phyloP scores from a whole-genome alignment of 2,797 vertebrate species.

The Aplochiton taeniatus region DNA sequence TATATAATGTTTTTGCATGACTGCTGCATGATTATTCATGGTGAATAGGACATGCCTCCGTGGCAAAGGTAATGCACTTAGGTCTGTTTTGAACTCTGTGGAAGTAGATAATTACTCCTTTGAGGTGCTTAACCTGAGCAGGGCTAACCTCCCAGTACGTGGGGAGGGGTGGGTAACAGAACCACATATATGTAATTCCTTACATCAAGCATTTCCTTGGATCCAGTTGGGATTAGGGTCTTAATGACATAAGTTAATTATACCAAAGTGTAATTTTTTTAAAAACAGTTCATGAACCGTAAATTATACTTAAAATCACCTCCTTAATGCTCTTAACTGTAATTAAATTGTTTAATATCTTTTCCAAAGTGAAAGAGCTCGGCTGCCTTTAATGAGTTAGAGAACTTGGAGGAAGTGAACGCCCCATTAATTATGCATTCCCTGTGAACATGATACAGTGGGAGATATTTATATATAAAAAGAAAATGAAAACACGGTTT shows the following conservation, averaged over 20 bases:
- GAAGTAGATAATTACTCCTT: conserved; percentile 71
- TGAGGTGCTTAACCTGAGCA: conserved; percentile 45
- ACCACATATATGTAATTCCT: conserved; percentile 71
- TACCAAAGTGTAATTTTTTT: conserved; percentile 86
- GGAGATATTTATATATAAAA: too few relatives aligned
- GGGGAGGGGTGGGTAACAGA: conserved; percentile 41
- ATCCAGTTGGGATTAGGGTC: conserved; percentile 80
- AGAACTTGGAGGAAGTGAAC: conserved; percentile 55
- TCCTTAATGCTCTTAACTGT: conserved; percentile 82
- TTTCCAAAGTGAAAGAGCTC: conserved; percentile 67
- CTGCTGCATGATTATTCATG: conserved; percentile 57
- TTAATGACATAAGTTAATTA: conserved; percentile 87
- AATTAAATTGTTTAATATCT: conserved; percentile 82
- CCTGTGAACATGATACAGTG: too few relatives aligned
- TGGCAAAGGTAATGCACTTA: conserved; percentile 55
- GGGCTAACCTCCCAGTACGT: conserved; percentile 36
- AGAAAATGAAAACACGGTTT: too few relatives aligned
- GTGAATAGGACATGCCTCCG: conserved; percentile 40
- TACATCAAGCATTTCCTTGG: conserved; percentile 72
- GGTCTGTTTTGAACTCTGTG: conserved; percentile 53
- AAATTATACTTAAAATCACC: conserved; percentile 84
- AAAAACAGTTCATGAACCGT: conserved; percentile 86
- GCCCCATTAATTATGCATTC: neutral
- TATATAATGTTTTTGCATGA: neutral
- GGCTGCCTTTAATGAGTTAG: conserved; percentile 54